Evolutionary conservation across 2,888 invertebrate genomes (phyloP), one percentile per base, ranked within the genome.

Genomic region (Scotopteryx bipunctaria): DNA sequence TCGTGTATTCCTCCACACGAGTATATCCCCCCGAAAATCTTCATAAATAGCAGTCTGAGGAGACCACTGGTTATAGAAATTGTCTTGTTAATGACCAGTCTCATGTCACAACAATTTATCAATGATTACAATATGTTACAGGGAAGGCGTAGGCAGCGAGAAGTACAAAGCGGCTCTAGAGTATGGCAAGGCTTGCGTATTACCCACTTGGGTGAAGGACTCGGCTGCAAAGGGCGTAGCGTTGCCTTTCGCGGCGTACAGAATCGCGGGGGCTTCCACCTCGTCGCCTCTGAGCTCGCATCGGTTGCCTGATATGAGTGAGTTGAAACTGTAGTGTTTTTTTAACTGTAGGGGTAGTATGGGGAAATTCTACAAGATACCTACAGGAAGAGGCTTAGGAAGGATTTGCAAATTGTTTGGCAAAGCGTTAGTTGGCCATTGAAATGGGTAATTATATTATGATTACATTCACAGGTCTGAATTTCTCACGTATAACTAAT

Each of bases 191-290:
- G 91, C 93, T 27, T 96, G 97, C 66, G 93, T 98, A 0, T 87
- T 91, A 8, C 92, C 94, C 0, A 85, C 94, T 1, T 98, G 98
- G 98, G 88, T 98, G 27, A 91, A 91, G 46, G 95, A 96, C 19
- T 96, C 96, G n/a, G 90, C 94, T 0, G 87, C 92, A 16, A 92
- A 91, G 16, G 96, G 96, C 0, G 94, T 93, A 57, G 93, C 95
- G 0, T 64, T 95, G 29, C 93, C 94, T 0, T 81, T 92, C 9
- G 89, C 91, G 2, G 78, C 91, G 38, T 94, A 93, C 65, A 84
- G 92, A 42, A 91, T 94, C 0, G 83, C 91, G 0, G 90, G 91
- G 0, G 91, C 93, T 19, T 92, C 91, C 4, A 93, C 93, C 0
- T 96, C 96, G 0, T 95, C 95, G 0, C 96, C 96, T 0, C 92